Conservation (phyloP, 2,888 invertebrate genomes). For the Horisme vitalbata region DNA sequence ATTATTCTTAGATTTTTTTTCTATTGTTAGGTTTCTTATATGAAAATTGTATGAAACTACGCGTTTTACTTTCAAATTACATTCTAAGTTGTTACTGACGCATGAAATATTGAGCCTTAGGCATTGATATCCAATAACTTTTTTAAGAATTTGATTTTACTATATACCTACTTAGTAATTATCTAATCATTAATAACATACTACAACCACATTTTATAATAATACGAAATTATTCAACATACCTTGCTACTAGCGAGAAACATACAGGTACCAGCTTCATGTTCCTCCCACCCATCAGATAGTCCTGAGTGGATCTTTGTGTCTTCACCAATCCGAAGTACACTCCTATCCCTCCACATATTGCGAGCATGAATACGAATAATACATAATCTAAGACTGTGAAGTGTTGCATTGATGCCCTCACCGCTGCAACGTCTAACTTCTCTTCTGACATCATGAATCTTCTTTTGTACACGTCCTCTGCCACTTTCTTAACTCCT, state of each 20-base stretch:
- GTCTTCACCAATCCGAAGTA: conserved; percentile 90
- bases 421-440: conserved; percentile 50
- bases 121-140: too few relatives aligned
- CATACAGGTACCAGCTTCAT: conserved; percentile 91
- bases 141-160: too few relatives aligned
- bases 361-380: conserved; percentile 86
- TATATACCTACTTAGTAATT: too few relatives aligned
- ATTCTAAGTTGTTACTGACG: too few relatives aligned
- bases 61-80: too few relatives aligned
- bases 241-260: conserved; percentile 92
- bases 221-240: conserved; percentile 33
- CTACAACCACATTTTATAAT: not conserved
- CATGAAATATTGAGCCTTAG: too few relatives aligned
- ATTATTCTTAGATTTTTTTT: too few relatives aligned
- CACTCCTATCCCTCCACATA: conserved; percentile 89
- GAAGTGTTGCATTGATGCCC: conserved; percentile 68
- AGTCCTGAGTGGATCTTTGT: conserved; percentile 84
- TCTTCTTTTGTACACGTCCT: too few relatives aligned
- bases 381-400: conserved; percentile 85
- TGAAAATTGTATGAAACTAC: too few relatives aligned
- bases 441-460: conserved; percentile 43
- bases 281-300: conserved; percentile 90
- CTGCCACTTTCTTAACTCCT: too few relatives aligned
- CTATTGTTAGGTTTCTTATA: too few relatives aligned
- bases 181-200: too few relatives aligned